Conservation (phyloP, 2,888 invertebrate species). For the Chalcosyrphus nemorum region DNA sequence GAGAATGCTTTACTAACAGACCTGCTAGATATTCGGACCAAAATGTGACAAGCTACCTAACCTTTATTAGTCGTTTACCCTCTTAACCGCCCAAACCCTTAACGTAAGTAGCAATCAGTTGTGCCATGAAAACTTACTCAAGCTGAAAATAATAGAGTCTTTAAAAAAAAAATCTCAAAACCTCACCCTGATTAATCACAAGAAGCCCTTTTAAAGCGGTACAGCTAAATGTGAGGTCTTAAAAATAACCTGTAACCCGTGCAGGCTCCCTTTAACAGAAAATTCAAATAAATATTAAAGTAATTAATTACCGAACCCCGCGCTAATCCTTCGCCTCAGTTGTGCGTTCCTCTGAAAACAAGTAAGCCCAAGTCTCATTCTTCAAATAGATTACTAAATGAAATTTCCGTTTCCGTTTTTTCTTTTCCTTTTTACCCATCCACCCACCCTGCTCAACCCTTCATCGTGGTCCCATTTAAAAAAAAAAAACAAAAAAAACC, state of each 20-base stretch:
- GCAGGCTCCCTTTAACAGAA: background rate
- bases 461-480: background rate
- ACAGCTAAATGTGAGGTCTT: background rate
- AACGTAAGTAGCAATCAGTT: too few species aligned
- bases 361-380: conserved; percentile 47
- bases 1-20: too few species aligned
- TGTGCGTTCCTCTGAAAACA: conserved; percentile 14
- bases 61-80: too few species aligned
- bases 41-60: too few species aligned
- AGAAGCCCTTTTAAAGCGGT: background rate
- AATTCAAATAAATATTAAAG: conserved; percentile 50
- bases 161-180: conserved; percentile 2
- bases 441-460: background rate
- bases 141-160: too few species aligned
- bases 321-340: conserved; percentile 39
- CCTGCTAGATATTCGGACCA: too few species aligned
- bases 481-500: background rate
- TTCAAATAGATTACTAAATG: conserved; percentile 70
- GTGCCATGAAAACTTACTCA: too few species aligned
- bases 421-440: too few species aligned
- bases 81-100: too few species aligned
- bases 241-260: conserved; percentile 3
- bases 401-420: conserved; percentile 51
- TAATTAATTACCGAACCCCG: conserved; percentile 61
- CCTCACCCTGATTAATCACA: conserved; percentile 20